phyloP scores from a whole-genome alignment of 2,797 vertebrate genomes.

The Harpagifer antarcticus region DNA sequence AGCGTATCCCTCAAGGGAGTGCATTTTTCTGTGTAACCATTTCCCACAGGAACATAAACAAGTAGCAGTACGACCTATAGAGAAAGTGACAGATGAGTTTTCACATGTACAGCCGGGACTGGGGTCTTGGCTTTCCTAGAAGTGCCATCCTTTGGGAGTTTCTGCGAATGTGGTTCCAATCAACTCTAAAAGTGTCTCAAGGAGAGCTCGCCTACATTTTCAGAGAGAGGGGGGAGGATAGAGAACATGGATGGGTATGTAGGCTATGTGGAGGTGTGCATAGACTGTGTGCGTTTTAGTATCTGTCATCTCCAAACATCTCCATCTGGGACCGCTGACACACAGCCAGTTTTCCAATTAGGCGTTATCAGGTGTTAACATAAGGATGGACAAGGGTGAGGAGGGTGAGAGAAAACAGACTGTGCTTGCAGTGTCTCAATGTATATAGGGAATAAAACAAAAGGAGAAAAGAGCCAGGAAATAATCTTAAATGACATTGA shows the following conservation, averaged over 20 bases:
- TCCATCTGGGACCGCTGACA: neutral
- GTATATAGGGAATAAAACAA: neutral
- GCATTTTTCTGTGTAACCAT: conserved; percentile 26
- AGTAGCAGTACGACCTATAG: conserved; percentile 4
- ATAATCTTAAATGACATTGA: neutral
- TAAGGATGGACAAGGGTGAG: neutral
- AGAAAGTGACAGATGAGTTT: conserved; percentile 38
- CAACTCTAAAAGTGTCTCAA: conserved; percentile 61
- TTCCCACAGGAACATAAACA: conserved; percentile 31
- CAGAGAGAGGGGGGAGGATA: neutral
- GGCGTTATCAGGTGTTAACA: conserved; percentile 18
- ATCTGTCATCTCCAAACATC: conserved; percentile 6
- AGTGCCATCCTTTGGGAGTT: conserved; percentile 47
- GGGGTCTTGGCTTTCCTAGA: conserved; percentile 41
- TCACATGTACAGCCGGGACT: conserved; percentile 24
- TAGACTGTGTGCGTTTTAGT: neutral
- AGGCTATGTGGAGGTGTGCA: neutral
- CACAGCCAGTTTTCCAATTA: neutral
- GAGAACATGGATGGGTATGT: conserved; percentile 19
- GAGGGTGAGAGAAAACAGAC: neutral
- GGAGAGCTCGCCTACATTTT: conserved; percentile 65
- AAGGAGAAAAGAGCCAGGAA: neutral
- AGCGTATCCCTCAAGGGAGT: neutral
- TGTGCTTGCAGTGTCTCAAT: conserved; percentile 6
- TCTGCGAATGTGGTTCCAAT: conserved; percentile 49